These are phyloP conservation scores for Pimpla rufipes DNA, from an alignment of 2,888 invertebrate genomes.

Conservation along the genomic window DNA sequence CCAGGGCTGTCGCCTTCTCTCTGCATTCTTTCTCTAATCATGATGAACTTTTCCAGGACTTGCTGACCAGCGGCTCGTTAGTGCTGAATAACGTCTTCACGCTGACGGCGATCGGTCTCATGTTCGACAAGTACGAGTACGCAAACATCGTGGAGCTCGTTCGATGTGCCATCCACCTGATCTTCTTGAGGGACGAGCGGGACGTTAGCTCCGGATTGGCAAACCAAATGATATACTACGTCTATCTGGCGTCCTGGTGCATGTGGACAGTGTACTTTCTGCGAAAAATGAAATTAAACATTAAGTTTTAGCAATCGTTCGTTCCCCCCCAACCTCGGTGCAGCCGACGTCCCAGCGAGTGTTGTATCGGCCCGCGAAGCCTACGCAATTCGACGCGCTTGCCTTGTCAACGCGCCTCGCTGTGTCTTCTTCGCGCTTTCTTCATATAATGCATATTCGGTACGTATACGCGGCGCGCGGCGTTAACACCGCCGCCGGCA, in stretches of 20 bases:
- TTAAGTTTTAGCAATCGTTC: constrained; percentile 47
- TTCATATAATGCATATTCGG: constrained; percentile 24
- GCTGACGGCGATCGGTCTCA: constrained; percentile 90
- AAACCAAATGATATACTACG: constrained; percentile 69
- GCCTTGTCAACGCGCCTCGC: neutral
- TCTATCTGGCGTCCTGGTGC: constrained; percentile 72
- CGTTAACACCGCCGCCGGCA: too few relatives aligned
- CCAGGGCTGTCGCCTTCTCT: too few relatives aligned
- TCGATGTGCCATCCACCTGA: constrained; percentile 89
- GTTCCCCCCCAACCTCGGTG: neutral
- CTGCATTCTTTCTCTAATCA: neutral
- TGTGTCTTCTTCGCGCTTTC: constrained; percentile 13
- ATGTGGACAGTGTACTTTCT: constrained; percentile 74
- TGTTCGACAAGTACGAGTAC: constrained; percentile 89
- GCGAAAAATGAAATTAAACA: constrained; percentile 52
- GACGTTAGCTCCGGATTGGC: constrained; percentile 31
- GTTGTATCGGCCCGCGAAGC: constrained; percentile 23
- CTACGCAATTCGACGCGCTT: constrained; percentile 36
- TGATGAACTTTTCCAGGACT: constrained; percentile 86
- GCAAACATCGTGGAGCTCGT: constrained; percentile 89
- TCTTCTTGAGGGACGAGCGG: constrained; percentile 75
- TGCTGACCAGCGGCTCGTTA: constrained; percentile 87
- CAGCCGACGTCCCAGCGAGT: neutral
- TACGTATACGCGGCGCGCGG: constrained; percentile 3
- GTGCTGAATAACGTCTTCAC: constrained; percentile 90